Evolutionary conservation across 2,797 vertebrate genomes (phyloP).

Genomic region (Hipposideros larvatus): DNA sequence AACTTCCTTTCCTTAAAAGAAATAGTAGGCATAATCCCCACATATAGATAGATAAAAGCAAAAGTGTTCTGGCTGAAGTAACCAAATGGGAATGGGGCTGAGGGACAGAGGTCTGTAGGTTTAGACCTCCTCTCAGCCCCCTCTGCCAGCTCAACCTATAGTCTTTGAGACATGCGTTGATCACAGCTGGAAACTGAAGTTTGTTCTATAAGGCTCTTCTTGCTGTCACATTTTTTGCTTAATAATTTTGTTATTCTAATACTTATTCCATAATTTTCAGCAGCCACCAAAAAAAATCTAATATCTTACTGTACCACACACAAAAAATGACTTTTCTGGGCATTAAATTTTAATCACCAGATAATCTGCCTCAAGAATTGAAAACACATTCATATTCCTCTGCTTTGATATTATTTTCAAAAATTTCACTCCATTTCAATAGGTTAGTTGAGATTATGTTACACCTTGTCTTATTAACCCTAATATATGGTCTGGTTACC

Average conservation of each 20-base stretch:
- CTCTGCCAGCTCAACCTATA: background rate
- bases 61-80: background rate
- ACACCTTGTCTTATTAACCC: constrained; percentile 20
- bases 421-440: background rate
- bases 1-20: background rate
- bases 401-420: constrained; percentile 32
- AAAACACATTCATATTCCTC: background rate
- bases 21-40: background rate
- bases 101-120: too few relatives aligned
- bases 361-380: constrained; percentile 42
- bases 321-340: constrained; percentile 30
- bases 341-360: background rate
- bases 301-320: background rate
- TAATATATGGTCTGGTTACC: constrained; percentile 1
- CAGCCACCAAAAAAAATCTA: background rate
- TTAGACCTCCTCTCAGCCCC: background rate
- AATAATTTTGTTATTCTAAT: constrained; percentile 8
- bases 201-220: constrained; percentile 9
- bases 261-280: constrained; percentile 15
- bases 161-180: background rate
- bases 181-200: background rate
- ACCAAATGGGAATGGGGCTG: background rate
- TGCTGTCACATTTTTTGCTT: constrained; percentile 6
- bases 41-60: background rate
- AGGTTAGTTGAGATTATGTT: background rate